Base-by-base conservation (phyloP, 2,113 vertebrate species). In the Pelodiscus sinensis region DNA sequence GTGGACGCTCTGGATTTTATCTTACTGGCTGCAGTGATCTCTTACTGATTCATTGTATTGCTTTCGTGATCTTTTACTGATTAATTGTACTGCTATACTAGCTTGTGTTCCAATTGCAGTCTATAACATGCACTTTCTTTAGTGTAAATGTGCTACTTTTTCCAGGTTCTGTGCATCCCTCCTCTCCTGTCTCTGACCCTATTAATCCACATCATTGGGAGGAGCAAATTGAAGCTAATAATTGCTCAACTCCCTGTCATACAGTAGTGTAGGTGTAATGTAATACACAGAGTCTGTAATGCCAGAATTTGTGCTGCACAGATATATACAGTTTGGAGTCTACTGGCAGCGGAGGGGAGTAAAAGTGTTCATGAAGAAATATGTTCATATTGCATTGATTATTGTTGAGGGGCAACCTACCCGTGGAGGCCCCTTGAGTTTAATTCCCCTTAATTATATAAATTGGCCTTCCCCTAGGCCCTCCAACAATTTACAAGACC, bases 81-180 rank as follows among this genome's bases (percentile, higher is more conserved):
- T 44, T 44, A 3, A 44, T 44, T 44, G 38, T 44, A 44, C 38
- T 83, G 2, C 79, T 93, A 90, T 86, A 7, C 13, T 81, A 10
- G 31, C 62, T 31, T 65, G 62, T 16, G 4, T 44, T 11, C 84
- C 35, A 86, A 2, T 16, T 16, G 92, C 73, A 50, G 84, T 54
- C 90, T 0, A 1, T 89, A 57, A 51, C 25, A 44, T 84, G 19
- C 2, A 38, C 84, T 84, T 82, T 31, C 9, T 58, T 3, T 18
- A 18, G 5, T 29, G 6, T 58, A 14, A 0, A 0, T 56, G 8
- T 68, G 11, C 58, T 56, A 4, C 44, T 62, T 56, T 79, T 92
- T 80, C 91, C 62, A 50, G 90, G 5, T 86, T 82, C 71, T 85
- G 81, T 85, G 0, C 65, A 29, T 89, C 90, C 38, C 38, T 44